Percentiles rank a stretch among this genome's conserved stretches.
Conservation (phyloP, 2,797 vertebrate genomes). For the Cryptoprocta ferox region DNA sequence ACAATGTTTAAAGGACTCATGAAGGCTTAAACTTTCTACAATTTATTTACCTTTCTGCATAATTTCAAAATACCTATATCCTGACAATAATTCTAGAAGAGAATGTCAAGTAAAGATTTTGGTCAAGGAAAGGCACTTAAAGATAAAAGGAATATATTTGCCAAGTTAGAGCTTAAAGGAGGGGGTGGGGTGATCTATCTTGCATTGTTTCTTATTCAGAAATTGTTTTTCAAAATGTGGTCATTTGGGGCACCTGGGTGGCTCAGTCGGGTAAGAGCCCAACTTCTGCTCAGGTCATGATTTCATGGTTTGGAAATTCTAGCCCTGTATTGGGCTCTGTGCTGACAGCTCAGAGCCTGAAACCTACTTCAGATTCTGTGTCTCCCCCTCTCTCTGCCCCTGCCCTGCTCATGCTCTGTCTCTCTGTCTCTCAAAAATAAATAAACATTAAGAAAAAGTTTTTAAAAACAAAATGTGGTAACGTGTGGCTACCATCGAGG, state of each 20-base stretch:
- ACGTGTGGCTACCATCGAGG: background rate
- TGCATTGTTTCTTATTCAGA: background rate
- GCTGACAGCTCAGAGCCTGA: no score
- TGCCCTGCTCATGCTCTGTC: no score
- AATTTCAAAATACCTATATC: background rate
- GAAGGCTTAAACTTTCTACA: background rate
- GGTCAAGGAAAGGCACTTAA: background rate
- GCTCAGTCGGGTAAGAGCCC: no score
- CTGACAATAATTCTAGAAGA: background rate
- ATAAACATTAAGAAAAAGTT: background rate
- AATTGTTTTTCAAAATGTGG: background rate
- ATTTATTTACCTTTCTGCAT: background rate
- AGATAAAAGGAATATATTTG: background rate
- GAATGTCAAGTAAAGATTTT: background rate
- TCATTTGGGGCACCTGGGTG: background rate
- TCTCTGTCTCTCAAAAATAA: no score
- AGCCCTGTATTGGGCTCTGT: no score
- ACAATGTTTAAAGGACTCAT: background rate
- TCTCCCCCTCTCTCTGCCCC: no score
- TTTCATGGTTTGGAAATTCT: no score
- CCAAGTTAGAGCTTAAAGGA: background rate
- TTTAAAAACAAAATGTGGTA: background rate
- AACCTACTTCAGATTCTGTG: no score
- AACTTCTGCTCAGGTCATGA: no score
- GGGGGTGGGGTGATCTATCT: background rate